Base-by-base conservation (phyloP, 2,797 vertebrate species). In the Sarcophilus harrisii region DNA sequence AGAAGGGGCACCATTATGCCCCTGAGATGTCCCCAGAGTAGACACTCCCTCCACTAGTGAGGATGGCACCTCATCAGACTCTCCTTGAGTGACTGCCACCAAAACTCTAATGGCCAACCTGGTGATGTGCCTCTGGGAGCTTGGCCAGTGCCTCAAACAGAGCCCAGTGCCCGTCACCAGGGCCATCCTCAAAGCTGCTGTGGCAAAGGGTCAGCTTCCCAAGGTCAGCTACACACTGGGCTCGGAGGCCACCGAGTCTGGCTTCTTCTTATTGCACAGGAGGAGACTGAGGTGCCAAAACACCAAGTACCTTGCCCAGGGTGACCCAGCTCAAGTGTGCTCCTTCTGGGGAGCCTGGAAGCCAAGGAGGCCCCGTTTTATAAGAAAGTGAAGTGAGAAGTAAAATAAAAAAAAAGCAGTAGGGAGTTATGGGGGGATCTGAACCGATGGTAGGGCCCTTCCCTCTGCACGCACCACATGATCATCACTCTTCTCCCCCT, bases 51-150 rank as follows among this genome's bases (percentile, higher is more conserved):
- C n/a, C n/a, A 9, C n/a, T 81, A 10, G 66, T 38, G 66, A 38
- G n/a, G 66, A 45, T 3, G 18, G 18, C 18, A 45, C n/a, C 1
- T 38, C 18, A 2, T 38, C 66, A 18, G 18, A 38, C 4, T n/a
- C 62, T 66, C 32, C 5, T 5, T 16, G 14, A 16, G 32, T 66
- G 38, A 38, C n/a, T 24, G 14, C 38, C 1, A 8, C n/a, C 16
- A 81, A 8, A 24, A 9, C 66, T n/a, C 27, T 32, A 16, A 0
- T 24, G 18, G 6, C 6, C 66, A 73, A 73, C n/a, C 32, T 73
- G 66, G n/a, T 6, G 5, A 73, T n/a, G 21, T 2, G 5, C n/a
- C 0, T 2, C 66, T n/a, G 6, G 2, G n/a, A 21, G n/a, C n/a
- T 3, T 21, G 66, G 18, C n/a, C 5, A 73, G 66, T 6, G 66